Evolutionary conservation across 2,797 vertebrate species (phyloP).

Genomic region (Acanthurus tractus): DNA sequence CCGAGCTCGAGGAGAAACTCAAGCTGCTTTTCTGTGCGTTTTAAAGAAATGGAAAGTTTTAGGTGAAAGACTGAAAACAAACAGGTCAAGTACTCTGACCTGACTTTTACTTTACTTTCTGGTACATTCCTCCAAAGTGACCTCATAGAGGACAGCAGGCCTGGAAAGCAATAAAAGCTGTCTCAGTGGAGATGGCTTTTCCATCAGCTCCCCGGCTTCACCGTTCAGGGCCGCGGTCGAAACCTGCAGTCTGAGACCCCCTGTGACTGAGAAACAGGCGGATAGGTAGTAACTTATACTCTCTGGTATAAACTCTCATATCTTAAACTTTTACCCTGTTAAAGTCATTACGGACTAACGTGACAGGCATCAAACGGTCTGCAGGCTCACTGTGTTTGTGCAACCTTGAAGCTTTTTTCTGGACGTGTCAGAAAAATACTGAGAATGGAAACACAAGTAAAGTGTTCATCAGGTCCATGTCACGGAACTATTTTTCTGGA

Average conservation of each 20-base stretch:
- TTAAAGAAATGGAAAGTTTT: conserved; percentile 72
- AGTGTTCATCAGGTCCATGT: not conserved
- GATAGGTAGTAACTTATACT: conserved; percentile 42
- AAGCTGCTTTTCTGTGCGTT: conserved; percentile 61
- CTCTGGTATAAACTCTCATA: conserved; percentile 33
- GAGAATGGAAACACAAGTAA: not conserved
- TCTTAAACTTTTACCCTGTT: conserved; percentile 23
- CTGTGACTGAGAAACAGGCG: conserved; percentile 34
- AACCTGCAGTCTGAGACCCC: conserved; percentile 54
- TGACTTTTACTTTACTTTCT: conserved; percentile 72
- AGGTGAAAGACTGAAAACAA: conserved; percentile 69
- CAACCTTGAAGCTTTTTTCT: not conserved
- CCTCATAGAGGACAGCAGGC: conserved; percentile 75
- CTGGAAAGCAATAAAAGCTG: conserved; percentile 77
- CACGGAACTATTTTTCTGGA: not conserved
- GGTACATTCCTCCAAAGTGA: conserved; percentile 81
- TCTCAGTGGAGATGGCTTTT: conserved; percentile 78
- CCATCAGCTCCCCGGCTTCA: conserved; percentile 71
- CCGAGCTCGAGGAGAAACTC: conserved; percentile 41
- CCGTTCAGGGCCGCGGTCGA: conserved; percentile 53
- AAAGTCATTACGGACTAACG: conserved; percentile 11
- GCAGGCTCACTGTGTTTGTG: conserved; percentile 2
- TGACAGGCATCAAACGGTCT: conserved; percentile 12
- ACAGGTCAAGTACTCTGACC: conserved; percentile 78
- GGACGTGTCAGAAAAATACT: not conserved